Conservation (phyloP, 2,113 vertebrate genomes). For the Cheilinus undulatus region DNA sequence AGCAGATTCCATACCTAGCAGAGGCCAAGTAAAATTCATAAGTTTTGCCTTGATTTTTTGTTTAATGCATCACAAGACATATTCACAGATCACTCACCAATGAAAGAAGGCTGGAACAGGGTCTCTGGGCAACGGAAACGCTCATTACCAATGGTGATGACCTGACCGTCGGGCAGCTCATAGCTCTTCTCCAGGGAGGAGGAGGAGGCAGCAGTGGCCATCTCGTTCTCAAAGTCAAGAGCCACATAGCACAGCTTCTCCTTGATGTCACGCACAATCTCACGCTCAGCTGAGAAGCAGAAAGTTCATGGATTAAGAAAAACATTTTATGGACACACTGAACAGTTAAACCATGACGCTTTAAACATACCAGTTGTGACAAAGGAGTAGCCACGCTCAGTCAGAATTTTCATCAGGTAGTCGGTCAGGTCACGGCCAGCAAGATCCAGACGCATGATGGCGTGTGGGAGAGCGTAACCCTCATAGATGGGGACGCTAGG, state of each 20-base stretch:
- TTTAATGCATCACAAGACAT: not conserved
- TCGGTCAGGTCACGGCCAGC: slow-evolving; percentile 96
- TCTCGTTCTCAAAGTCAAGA: slow-evolving; percentile 98
- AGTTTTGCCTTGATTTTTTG: not conserved
- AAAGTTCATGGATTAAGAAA: slow-evolving; percentile 29
- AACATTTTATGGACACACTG: not conserved
- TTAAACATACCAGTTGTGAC: slow-evolving; percentile 91
- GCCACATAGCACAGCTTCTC: slow-evolving; percentile 99
- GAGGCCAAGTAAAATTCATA: slow-evolving; percentile 13
- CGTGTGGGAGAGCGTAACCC: slow-evolving; percentile 96
- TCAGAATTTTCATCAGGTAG: slow-evolving; percentile 99
- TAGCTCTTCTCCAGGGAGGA: slow-evolving; percentile 99
- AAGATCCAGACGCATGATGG: slow-evolving; percentile 98
- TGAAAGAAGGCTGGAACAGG: slow-evolving; percentile 98
- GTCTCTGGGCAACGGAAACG: slow-evolving; percentile 99
- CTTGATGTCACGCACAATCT: slow-evolving; percentile 99
- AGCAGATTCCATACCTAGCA: slow-evolving; percentile 83
- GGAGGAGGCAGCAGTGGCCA: slow-evolving; percentile 97
- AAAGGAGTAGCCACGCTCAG: slow-evolving; percentile 97
- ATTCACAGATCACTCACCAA: slow-evolving; percentile 84
- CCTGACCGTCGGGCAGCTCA: slow-evolving; percentile 96
- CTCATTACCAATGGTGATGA: slow-evolving; percentile 99
- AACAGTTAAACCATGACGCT: not conserved
- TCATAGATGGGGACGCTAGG: slow-evolving; percentile 98
- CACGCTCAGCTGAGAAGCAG: slow-evolving; percentile 89